Percentiles rank a stretch among this genome's conserved stretches.
These are phyloP conservation scores for Beroe forskalii DNA, from an alignment of 37 sponge, comb jelly and placozoan genomes.

Conservation along the genomic window DNA sequence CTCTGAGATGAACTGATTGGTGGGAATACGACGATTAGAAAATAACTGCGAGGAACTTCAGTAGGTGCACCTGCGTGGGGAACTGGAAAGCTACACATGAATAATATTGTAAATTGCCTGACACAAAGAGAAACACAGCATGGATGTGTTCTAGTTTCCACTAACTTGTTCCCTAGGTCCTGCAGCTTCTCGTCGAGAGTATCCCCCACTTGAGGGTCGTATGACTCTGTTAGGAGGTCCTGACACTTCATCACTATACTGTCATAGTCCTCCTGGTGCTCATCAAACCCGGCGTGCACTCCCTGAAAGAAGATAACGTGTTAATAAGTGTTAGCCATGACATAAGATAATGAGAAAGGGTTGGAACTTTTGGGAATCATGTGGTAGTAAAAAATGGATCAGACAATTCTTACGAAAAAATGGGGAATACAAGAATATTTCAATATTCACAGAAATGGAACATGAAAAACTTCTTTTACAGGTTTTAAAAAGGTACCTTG, in stretches of 20 bases:
- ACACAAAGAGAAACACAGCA: too few relatives aligned
- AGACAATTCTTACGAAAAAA: not conserved
- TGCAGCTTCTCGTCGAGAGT: constrained; percentile 71
- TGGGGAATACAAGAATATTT: not conserved
- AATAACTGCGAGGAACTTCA: too few relatives aligned
- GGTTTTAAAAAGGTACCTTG: constrained; percentile 66
- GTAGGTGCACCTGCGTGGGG: too few relatives aligned
- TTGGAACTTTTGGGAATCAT: too few relatives aligned
- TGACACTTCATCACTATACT: constrained; percentile 68
- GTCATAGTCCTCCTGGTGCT: constrained; percentile 73
- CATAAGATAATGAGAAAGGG: too few relatives aligned
- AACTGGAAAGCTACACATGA: too few relatives aligned
- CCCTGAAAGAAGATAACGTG: constrained; percentile 50
- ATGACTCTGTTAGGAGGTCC: constrained; percentile 69
- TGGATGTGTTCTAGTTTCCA: too few relatives aligned
- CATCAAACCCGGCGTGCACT: constrained; percentile 67
- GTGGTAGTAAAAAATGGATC: not conserved
- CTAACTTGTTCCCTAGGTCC: constrained; percentile 74
- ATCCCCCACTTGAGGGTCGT: constrained; percentile 75
- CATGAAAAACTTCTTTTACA: not conserved
- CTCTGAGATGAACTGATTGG: too few relatives aligned
- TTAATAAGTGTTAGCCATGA: too few relatives aligned
- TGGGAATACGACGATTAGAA: too few relatives aligned
- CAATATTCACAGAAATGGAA: not conserved
- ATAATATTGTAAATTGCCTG: too few relatives aligned